Conservation (phyloP, 2,888 invertebrate species). For the Epistrophe eligans region DNA sequence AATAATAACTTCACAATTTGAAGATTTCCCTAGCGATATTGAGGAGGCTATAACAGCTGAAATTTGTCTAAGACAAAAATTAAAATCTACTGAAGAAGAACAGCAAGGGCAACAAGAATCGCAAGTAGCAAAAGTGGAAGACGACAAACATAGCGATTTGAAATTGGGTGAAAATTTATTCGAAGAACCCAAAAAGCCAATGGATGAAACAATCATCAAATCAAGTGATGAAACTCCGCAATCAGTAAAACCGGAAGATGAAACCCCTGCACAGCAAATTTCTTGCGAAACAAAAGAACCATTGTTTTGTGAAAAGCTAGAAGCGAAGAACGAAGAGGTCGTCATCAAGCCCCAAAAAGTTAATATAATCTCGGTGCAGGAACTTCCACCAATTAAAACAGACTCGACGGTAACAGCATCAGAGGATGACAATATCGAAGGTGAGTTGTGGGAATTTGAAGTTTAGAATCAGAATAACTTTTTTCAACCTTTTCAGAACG, state of each 20-base stretch:
- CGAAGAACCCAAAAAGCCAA: conserved; percentile 10
- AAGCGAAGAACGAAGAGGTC: not conserved
- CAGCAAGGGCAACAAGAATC: not conserved
- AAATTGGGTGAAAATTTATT: conserved; percentile 13
- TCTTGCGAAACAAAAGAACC: conserved; percentile 2
- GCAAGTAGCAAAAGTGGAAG: not conserved
- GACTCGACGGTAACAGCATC: conserved; percentile 79
- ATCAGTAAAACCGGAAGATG: not conserved
- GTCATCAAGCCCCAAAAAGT: conserved; percentile 46
- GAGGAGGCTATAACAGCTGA: conserved; percentile 81
- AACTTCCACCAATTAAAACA: conserved; percentile 78
- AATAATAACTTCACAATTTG: conserved; percentile 59
- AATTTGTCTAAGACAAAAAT: conserved; percentile 81
- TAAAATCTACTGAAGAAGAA: conserved; percentile 67
- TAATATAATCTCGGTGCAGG: conserved; percentile 77
- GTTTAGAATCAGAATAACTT: not conserved
- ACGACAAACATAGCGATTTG: not conserved
- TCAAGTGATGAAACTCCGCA: not conserved
- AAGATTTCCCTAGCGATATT: conserved; percentile 80
- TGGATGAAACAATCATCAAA: conserved; percentile 21
- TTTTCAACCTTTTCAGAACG: conserved; percentile 78
- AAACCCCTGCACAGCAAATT: not conserved
- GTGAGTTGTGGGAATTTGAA: conserved; percentile 71
- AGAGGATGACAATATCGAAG: conserved; percentile 81
- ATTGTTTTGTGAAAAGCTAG: conserved; percentile 9